Base-by-base conservation (phyloP, 2,113 vertebrate species). In the Penelope pileata region DNA sequence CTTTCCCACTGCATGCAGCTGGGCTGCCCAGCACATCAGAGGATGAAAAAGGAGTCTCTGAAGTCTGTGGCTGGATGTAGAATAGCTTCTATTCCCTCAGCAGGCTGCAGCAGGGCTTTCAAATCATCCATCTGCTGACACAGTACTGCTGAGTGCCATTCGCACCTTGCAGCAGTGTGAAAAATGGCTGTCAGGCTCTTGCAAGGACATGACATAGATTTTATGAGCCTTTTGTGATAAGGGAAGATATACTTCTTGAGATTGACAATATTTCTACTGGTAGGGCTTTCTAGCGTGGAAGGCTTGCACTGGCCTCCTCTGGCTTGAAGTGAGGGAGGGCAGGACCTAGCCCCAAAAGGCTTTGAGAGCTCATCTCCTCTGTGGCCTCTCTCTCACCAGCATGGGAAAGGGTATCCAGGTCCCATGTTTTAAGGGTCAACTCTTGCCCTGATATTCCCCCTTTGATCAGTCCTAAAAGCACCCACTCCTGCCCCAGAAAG, bases 261-360 rank as follows among this genome's bases (percentile, higher is more conserved):
- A 23, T 43, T n/a, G 16, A 12, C 1, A 1, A 10, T 76, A 32
- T 12, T 78, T 21, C 13, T 48, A 1, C 24, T 45, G 32, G 64
- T 45, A 38, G 13, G 16, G 4, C n/a, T 56, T 47, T 53, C 21
- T 19, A 42, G 11, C 21, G 18, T 21, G 42, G 24, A 18, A 50
- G 1, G 29, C 10, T 14, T 43, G 12, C 6, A 4, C n/a, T 30
- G n/a, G 11, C 5, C 29, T 74, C 40, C 50, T 10, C 8, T 22
- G 34, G 9, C 23, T 29, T n/a, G 23, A 14, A 11, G 24, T 38
- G 9, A 74, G 32, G 42, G 63, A 40, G 12, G 14, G 9, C 18
- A 68, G 10, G 13, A 11, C 70, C 12, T 1, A 1, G 62, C 5
- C 36, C 32, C 14, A 7, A 5, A 2, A 1, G 1, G 2, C 15